A percentile compares a stretch with the other conserved stretches of the same genome.
These are phyloP conservation scores for Micromussa lordhowensis DNA, from an alignment of 92 coral and sea anemone genomes.

Conservation along the genomic window DNA sequence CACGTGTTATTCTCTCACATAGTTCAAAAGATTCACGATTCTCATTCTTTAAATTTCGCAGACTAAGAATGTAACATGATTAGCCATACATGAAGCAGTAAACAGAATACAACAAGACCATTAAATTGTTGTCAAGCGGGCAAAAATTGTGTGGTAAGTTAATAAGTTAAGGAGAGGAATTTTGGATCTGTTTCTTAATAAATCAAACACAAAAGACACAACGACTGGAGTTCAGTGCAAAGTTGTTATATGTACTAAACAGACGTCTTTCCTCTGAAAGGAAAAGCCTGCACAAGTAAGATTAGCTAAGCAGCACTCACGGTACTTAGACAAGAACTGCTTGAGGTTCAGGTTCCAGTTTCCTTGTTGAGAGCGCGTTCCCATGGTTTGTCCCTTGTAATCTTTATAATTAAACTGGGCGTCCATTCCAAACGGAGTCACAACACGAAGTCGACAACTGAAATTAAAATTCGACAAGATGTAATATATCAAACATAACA, in stretches of 20 bases:
- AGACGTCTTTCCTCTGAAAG: too few species aligned
- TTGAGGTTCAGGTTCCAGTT: slow-evolving; percentile 76
- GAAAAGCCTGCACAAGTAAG: not conserved
- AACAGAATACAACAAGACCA: too few species aligned
- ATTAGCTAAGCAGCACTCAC: slow-evolving; percentile 42
- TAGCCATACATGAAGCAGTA: too few species aligned
- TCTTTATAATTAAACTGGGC: slow-evolving; percentile 78
- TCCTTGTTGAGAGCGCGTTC: slow-evolving; percentile 68
- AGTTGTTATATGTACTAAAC: too few species aligned
- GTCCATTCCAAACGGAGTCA: slow-evolving; percentile 80
- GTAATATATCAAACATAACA: too few species aligned
- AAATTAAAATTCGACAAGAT: not conserved
- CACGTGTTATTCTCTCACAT: not conserved
- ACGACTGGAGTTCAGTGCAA: too few species aligned
- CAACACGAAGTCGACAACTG: slow-evolving; percentile 80
- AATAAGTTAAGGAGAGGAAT: not conserved
- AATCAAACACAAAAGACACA: not conserved
- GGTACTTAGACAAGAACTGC: slow-evolving; percentile 81
- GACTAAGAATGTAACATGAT: too few species aligned
- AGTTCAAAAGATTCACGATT: not conserved
- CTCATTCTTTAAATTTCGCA: too few species aligned
- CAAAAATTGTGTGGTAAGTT: not conserved
- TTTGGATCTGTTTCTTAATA: not conserved
- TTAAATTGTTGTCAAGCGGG: not conserved
- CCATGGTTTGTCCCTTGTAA: slow-evolving; percentile 52